Conservation (phyloP, 2,888 invertebrate genomes). For the Deroplatys truncata region DNA sequence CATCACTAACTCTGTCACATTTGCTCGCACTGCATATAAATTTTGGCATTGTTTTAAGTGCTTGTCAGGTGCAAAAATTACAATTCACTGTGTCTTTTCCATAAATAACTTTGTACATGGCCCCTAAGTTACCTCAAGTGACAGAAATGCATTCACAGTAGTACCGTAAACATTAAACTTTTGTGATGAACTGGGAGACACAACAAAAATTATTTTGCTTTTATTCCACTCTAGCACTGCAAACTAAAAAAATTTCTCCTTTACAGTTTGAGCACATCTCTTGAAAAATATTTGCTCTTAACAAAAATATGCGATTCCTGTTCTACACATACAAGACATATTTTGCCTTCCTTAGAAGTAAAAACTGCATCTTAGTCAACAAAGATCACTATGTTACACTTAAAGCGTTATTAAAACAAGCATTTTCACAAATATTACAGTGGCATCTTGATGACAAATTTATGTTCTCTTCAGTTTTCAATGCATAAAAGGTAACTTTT, state of each 20-base stretch:
- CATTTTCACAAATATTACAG: background rate
- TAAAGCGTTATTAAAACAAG: background rate
- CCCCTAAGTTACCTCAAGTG: background rate
- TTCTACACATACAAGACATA: background rate
- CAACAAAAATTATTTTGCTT: background rate
- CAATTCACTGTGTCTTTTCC: background rate
- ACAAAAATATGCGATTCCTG: background rate
- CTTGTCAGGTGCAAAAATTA: background rate
- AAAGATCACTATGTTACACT: background rate
- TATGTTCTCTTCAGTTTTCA: constrained; percentile 5
- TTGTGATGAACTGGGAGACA: background rate
- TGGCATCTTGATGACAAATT: no score
- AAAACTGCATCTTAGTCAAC: background rate
- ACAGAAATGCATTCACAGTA: background rate
- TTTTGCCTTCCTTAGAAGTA: background rate
- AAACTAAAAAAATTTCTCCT: background rate
- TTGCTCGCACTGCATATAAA: background rate
- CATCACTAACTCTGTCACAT: background rate
- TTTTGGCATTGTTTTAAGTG: background rate
- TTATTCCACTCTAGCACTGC: background rate
- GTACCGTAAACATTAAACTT: background rate
- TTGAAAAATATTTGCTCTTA: background rate
- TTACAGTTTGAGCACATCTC: background rate
- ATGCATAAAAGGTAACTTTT: constrained; percentile 28
- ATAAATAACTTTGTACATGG: background rate